These are phyloP conservation scores for Crotophaga sulcirostris DNA, from an alignment of 2,113 vertebrate species.

Conservation along the genomic window DNA sequence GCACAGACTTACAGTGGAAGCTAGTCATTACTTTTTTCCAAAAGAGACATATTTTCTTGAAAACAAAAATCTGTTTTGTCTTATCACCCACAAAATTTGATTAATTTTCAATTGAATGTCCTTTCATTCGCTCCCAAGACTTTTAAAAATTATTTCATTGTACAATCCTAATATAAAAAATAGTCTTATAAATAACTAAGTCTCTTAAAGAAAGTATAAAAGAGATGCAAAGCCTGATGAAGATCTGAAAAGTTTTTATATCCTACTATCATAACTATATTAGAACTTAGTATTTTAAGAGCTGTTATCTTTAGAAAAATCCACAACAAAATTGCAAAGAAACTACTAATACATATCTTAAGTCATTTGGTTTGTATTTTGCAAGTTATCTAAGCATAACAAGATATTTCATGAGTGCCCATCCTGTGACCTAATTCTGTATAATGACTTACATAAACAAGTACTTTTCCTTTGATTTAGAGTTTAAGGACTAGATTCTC, in stretches of 20 bases:
- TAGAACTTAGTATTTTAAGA: not conserved
- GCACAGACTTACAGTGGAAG: not conserved
- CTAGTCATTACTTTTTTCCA: not conserved
- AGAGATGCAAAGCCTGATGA: not conserved
- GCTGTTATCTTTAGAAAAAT: not conserved
- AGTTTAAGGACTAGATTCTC: not conserved
- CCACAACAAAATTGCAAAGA: not conserved
- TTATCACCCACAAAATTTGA: not conserved
- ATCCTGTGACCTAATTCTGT: not conserved
- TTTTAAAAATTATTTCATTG: not conserved
- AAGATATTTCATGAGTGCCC: not conserved
- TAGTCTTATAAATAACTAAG: not conserved
- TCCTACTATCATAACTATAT: not conserved
- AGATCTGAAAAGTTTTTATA: not conserved
- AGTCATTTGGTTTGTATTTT: not conserved
- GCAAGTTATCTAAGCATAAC: not conserved
- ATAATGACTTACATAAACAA: not conserved
- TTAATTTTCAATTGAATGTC: not conserved
- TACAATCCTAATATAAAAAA: not conserved
- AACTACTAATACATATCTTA: not conserved
- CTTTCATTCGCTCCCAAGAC: not conserved
- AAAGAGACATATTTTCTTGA: not conserved
- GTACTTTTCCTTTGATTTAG: not conserved
- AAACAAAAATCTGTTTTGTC: not conserved
- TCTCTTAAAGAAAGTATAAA: not conserved